Percentiles rank a stretch among this genome's conserved stretches.
Conservation (phyloP, 2,113 vertebrate genomes). For the Pavo muticus region DNA sequence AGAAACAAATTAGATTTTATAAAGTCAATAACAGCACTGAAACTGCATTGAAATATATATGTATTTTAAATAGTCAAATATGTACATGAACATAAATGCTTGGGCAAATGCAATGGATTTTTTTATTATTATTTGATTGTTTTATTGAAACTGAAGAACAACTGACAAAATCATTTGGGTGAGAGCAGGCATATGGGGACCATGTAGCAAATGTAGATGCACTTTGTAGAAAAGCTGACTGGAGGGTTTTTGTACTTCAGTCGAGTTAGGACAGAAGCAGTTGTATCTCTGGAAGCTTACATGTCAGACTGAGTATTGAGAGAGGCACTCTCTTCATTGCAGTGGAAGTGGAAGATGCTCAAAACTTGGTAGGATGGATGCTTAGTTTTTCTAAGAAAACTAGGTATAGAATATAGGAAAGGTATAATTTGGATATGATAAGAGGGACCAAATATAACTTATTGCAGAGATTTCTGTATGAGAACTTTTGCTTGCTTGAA, state of each 20-base stretch:
- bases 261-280: not conserved
- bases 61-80: not conserved
- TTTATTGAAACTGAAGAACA: not conserved
- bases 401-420: not conserved
- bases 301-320: not conserved
- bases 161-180: not conserved
- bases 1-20: slow-evolving; percentile 44
- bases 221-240: not conserved
- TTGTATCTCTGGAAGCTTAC: not conserved
- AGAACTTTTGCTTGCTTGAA: not conserved
- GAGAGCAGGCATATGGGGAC: not conserved
- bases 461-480: not conserved
- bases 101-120: accelerated
- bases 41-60: not conserved
- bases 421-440: not conserved
- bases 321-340: not conserved
- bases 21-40: not conserved
- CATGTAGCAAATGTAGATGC: not conserved
- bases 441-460: not conserved
- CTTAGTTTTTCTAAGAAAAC: not conserved
- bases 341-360: not conserved
- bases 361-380: not conserved
- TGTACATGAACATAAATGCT: not conserved
- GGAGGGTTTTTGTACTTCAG: not conserved
- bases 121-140: not conserved